These are phyloP conservation scores for Hybos culiciformis DNA, from an alignment of 2,888 invertebrate species.

Conservation along the genomic window DNA sequence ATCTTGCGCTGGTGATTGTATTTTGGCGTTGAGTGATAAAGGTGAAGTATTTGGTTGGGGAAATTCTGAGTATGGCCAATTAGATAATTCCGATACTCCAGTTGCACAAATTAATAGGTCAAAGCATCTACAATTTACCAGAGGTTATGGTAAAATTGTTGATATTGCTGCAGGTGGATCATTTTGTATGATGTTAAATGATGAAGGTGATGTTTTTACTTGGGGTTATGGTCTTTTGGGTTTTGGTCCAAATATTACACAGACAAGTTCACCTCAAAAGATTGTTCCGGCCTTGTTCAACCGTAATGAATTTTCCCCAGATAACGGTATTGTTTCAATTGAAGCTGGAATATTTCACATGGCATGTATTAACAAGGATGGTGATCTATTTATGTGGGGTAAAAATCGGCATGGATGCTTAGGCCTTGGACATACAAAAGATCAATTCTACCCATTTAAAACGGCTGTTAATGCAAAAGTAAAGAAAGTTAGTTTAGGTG, in stretches of 20 bases:
- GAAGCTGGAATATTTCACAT: slow-evolving; percentile 61
- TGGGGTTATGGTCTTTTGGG: slow-evolving; percentile 95
- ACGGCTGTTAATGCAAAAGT: slow-evolving; percentile 66
- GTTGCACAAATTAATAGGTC: slow-evolving; percentile 57
- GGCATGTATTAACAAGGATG: slow-evolving; percentile 67
- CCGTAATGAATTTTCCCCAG: slow-evolving; percentile 63
- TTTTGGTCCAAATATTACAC: slow-evolving; percentile 64
- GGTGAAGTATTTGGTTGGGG: slow-evolving; percentile 96
- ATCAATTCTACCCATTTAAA: slow-evolving; percentile 81
- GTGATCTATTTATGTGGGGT: slow-evolving; percentile 88
- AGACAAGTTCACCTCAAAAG: slow-evolving; percentile 48
- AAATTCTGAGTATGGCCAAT: slow-evolving; percentile 84
- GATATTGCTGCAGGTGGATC: slow-evolving; percentile 79
- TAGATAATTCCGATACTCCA: slow-evolving; percentile 34
- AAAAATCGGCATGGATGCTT: slow-evolving; percentile 70
- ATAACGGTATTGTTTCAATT: slow-evolving; percentile 49
- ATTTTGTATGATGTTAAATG: slow-evolving; percentile 71
- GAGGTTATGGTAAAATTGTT: slow-evolving; percentile 56
- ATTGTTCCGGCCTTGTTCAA: slow-evolving; percentile 78
- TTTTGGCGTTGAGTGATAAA: slow-evolving; percentile 73
- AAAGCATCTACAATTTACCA: slow-evolving; percentile 46
- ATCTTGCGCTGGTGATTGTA: slow-evolving; percentile 70
- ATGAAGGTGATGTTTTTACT: slow-evolving; percentile 68
- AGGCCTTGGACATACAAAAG: slow-evolving; percentile 64
- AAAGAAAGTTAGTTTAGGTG: slow-evolving; percentile 60